phyloP scores from a whole-genome alignment of 2,888 invertebrate species.

The Agrochola macilenta region DNA sequence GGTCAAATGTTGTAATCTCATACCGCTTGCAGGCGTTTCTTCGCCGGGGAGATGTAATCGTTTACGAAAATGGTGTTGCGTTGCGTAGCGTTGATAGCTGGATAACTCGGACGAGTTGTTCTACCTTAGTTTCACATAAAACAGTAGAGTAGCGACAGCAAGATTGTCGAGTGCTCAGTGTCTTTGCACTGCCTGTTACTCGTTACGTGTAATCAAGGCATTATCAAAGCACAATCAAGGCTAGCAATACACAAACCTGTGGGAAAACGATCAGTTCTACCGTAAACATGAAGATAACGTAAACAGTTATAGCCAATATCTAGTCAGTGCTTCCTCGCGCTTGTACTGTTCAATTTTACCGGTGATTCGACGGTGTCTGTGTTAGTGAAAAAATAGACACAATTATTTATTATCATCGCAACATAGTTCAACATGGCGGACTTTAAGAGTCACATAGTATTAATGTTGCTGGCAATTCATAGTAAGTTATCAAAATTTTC shows the following conservation, averaged over 20 bases:
- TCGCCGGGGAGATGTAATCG: no score
- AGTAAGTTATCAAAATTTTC: constrained; percentile 31
- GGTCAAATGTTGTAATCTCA: no score
- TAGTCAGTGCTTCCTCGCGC: not conserved
- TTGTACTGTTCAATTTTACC: not conserved
- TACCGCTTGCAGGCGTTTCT: no score
- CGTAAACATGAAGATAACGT: constrained; percentile 20
- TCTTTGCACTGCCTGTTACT: not conserved
- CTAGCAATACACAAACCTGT: constrained; percentile 17
- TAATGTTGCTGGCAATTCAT: constrained; percentile 28
- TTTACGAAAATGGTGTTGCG: no score
- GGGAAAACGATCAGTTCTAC: constrained; percentile 21
- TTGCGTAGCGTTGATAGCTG: no score
- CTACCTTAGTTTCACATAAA: no score
- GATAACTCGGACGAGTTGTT: no score
- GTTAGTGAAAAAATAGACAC: not conserved
- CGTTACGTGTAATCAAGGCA: constrained; percentile 3
- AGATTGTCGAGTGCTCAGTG: not conserved
- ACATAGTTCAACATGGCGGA: constrained; percentile 23
- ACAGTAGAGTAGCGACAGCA: not conserved
- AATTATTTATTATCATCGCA: not conserved
- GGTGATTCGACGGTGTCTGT: not conserved
- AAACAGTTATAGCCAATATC: constrained; percentile 20
- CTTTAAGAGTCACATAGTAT: not conserved
- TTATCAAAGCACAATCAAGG: constrained; percentile 3